Base-by-base conservation (phyloP, 1,140 invertebrate species). In the Drosophila novamexicana region DNA sequence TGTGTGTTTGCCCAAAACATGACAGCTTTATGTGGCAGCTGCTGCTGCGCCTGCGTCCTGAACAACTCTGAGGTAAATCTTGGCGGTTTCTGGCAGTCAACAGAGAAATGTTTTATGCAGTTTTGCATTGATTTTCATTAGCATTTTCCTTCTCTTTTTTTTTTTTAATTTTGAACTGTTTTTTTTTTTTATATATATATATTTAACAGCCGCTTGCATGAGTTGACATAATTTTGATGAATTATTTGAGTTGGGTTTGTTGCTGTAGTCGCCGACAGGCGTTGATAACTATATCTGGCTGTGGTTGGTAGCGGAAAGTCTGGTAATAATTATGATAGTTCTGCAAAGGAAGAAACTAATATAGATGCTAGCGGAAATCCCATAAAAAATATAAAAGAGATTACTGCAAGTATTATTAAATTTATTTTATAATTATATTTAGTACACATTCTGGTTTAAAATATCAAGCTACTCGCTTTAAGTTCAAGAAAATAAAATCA, bases 171-270 rank as follows among this genome's bases (percentile, higher is more conserved):
- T 78, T 79, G 65, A 77, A 73, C 44, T 16, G 14, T 36, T n/a
- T 34, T 61, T 42, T 36, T n/a, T 34, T 61, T 42, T 44, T 57
- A 22, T 22, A 22, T 22, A 22, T 29, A 29, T 29, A 29, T 29
- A 29, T 18, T 56, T 9, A 16, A 40, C 84, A 88, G 84, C 81
- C 84, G 84, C 65, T 89, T 39, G 80, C 77, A 89, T 89, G 85
- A 89, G 81, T 90, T 79, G 85, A 89, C 85, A 89, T 90, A 90
- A 89, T 90, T 89, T 89, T 89, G 85, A 89, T 84, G 75, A 81
- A 89, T 90, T 78, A 70, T 78, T 75, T 50, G 47, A 71, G 66
- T 44, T 53, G 59, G 64, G 47, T 76, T 40, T 80, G 84, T 77
- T 89, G 45, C 69, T 56, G 62, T 52, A 36, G 36, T 40, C 50